Evolutionary conservation across 2,113 vertebrate species (phyloP).

Genomic region (Amblyornis subalaris): DNA sequence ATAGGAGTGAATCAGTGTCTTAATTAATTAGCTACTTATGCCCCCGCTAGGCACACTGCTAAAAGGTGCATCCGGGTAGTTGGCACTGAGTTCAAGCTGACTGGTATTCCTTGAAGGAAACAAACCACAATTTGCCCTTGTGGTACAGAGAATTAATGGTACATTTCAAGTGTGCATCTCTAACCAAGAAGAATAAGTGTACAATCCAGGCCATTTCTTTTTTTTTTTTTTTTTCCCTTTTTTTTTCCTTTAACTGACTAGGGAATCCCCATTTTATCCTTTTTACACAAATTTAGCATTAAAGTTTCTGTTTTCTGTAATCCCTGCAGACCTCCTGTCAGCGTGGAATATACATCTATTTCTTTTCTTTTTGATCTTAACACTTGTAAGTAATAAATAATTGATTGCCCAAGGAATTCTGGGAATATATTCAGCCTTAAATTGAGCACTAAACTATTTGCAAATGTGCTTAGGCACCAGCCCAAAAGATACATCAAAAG

Average conservation of each 20-base stretch:
- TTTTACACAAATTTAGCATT: constrained; percentile 62
- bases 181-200: constrained; percentile 1
- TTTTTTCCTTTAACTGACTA: neutral
- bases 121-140: neutral
- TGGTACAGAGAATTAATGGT: neutral
- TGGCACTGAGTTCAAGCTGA: neutral
- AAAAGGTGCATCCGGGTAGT: neutral
- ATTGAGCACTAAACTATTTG: constrained; percentile 69
- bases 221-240: neutral
- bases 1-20: neutral
- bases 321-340: constrained; percentile 52
- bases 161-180: neutral
- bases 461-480: constrained; percentile 66
- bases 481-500: constrained; percentile 66
- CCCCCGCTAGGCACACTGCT: neutral
- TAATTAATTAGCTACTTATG: neutral
- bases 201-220: neutral
- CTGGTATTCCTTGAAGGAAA: neutral
- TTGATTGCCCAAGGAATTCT: constrained; percentile 70
- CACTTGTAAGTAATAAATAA: constrained; percentile 76
- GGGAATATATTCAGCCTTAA: constrained; percentile 68
- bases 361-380: constrained; percentile 69
- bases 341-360: constrained; percentile 50
- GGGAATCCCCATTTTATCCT: constrained; percentile 27
- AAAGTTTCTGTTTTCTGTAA: constrained; percentile 42